A percentile compares a stretch with the other conserved stretches of the same genome.
phyloP scores from a whole-genome alignment of 2,113 vertebrate species.

The Lethenteron reissneri region DNA sequence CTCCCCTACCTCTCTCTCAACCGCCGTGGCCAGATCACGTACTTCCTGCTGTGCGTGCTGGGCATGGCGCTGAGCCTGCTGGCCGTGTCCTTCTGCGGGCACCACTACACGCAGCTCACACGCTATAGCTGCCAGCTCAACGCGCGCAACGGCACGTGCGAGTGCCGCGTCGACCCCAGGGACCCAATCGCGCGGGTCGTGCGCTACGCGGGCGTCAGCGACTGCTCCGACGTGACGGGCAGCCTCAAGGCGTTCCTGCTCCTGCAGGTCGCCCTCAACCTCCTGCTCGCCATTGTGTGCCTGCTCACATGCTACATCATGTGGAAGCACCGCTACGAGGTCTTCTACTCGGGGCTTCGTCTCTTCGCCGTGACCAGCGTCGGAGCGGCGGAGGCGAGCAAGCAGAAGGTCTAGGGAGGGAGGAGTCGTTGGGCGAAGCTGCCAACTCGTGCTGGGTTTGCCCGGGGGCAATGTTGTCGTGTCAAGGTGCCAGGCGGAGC shows the following conservation, averaged over 20 bases:
- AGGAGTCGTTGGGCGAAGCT: too few species aligned
- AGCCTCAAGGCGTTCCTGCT: constrained; percentile 46
- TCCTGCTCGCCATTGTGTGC: constrained; percentile 43
- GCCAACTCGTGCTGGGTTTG: too few species aligned
- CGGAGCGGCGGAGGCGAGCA: too few species aligned
- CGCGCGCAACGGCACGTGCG: constrained; percentile 22
- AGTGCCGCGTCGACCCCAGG: constrained; percentile 33
- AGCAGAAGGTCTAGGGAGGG: too few species aligned
- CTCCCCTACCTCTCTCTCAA: constrained; percentile 6
- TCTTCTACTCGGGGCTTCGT: constrained; percentile 35
- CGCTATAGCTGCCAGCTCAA: constrained; percentile 27
- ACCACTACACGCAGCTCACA: constrained; percentile 40
- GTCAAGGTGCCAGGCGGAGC: too few species aligned
- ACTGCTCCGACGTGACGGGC: constrained; percentile 36
- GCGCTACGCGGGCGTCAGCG: constrained; percentile 28
- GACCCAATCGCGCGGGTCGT: constrained; percentile 64
- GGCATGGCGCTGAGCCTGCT: constrained; percentile 45
- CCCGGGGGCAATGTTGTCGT: too few species aligned
- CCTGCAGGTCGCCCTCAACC: constrained; percentile 57
- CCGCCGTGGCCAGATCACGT: constrained; percentile 33
- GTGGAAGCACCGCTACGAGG: constrained; percentile 91
- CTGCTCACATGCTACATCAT: constrained; percentile 49
- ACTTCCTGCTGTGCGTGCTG: constrained; percentile 55
- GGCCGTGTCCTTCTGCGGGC: constrained; percentile 46
- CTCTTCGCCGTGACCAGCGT: too few species aligned